A percentile compares a stretch with the other conserved stretches of the same genome.
phyloP scores from a whole-genome alignment of 2,113 vertebrate genomes.

The Dicrurus megarhynchus region DNA sequence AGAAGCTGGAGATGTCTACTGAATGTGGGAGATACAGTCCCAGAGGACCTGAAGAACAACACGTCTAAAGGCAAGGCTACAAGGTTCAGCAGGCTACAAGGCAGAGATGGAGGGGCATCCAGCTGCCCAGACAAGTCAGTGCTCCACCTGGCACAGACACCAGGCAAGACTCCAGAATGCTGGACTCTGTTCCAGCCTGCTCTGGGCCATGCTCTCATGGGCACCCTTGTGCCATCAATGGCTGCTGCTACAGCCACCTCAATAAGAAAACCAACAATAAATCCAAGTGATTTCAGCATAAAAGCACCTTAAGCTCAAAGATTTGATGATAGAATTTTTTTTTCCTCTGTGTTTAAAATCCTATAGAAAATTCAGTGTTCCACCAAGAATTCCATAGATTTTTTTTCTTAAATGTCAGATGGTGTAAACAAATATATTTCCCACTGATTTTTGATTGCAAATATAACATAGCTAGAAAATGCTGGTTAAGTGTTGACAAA shows the following conservation, averaged over 20 bases:
- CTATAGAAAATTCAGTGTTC: not conserved
- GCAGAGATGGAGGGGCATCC: not conserved
- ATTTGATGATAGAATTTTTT: too few species aligned
- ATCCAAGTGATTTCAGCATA: not conserved
- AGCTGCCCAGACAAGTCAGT: not conserved
- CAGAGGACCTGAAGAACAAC: not conserved
- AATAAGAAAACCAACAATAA: not conserved
- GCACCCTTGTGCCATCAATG: not conserved
- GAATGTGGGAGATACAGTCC: not conserved
- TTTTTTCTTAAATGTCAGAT: not conserved
- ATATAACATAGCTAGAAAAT: not conserved
- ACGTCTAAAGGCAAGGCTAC: not conserved
- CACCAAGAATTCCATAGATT: not conserved
- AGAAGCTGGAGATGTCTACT: not conserved
- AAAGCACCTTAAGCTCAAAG: not conserved
- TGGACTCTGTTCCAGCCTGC: not conserved
- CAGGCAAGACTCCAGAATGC: not conserved
- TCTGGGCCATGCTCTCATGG: not conserved
- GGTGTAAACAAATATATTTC: not conserved
- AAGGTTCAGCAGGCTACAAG: not conserved
- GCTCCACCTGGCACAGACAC: not conserved
- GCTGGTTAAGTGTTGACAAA: not conserved
- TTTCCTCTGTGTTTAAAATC: not conserved
- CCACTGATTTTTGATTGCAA: not conserved
- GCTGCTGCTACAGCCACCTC: not conserved